Evolutionary conservation across 1,140 invertebrate species (phyloP).

Genomic region (Drosophila rhopaloa): DNA sequence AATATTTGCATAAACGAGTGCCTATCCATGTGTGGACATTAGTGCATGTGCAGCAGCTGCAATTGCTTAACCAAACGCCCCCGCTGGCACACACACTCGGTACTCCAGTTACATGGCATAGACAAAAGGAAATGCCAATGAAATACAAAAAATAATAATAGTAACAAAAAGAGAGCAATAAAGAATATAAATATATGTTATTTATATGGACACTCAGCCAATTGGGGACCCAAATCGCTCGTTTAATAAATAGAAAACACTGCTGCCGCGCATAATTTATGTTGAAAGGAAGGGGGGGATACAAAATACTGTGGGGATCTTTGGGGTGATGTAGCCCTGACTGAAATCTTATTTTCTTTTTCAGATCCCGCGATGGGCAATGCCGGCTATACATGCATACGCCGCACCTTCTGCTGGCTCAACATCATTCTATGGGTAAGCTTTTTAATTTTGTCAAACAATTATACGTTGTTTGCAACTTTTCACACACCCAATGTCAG

Average conservation of each 20-base stretch:
- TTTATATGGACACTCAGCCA: constrained; percentile 22
- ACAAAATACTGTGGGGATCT: constrained; percentile 8
- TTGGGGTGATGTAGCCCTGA: neutral
- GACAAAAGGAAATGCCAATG: constrained; percentile 67
- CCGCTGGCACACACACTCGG: constrained; percentile 25
- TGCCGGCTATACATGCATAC: constrained; percentile 91
- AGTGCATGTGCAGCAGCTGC: constrained; percentile 48
- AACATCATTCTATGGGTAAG: constrained; percentile 92
- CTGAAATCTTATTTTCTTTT: neutral
- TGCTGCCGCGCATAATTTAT: too few relatives aligned
- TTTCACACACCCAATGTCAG: too few relatives aligned
- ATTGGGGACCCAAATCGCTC: too few relatives aligned
- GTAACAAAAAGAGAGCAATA: constrained; percentile 15
- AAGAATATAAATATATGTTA: constrained; percentile 63
- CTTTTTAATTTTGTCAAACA: neutral
- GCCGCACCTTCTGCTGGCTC: constrained; percentile 90
- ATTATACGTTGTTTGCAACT: too few relatives aligned
- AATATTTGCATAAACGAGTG: constrained; percentile 35
- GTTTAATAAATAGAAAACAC: too few relatives aligned
- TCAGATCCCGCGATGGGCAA: constrained; percentile 86
- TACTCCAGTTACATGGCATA: constrained; percentile 63
- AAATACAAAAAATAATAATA: constrained; percentile 20
- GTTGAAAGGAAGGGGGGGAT: too few relatives aligned
- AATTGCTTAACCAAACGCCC: constrained; percentile 38
- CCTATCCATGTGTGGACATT: constrained; percentile 8